phyloP scores from a whole-genome alignment of 2,113 vertebrate genomes.

The Phaetusa simplex region DNA sequence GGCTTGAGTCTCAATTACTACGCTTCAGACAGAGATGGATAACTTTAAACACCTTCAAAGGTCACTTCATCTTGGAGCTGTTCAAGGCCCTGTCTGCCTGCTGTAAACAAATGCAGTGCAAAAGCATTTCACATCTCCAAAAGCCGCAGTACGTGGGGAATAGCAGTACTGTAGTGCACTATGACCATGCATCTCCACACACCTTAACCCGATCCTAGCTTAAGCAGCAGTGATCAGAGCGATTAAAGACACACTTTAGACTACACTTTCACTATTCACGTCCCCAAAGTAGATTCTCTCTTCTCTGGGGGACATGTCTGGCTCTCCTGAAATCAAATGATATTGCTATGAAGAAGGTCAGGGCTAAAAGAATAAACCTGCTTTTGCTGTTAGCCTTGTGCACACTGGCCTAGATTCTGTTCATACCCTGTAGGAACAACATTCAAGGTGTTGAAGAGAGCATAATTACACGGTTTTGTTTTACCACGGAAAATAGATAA shows the following conservation, averaged over 20 bases:
- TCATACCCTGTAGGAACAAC: background rate
- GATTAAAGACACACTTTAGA: background rate
- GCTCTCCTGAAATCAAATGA: background rate
- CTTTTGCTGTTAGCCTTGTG: background rate
- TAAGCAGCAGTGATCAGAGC: background rate
- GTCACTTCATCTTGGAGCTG: background rate
- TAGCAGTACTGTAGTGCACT: background rate
- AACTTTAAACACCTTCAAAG: constrained; percentile 13
- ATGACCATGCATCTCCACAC: background rate
- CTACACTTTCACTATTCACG: background rate
- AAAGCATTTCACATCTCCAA: background rate
- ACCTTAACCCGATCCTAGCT: background rate
- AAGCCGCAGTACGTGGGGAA: background rate
- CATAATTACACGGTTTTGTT: constrained; percentile 35
- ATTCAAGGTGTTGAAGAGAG: background rate
- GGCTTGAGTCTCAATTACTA: background rate
- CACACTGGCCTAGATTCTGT: background rate
- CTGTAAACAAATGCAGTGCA: background rate
- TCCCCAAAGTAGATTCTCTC: background rate
- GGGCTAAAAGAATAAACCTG: background rate
- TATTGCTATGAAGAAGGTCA: background rate
- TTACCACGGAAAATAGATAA: constrained; percentile 37
- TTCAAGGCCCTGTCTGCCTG: background rate
- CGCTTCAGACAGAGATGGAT: constrained; percentile 13
- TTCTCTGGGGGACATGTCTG: background rate